Percentiles rank a stretch among this genome's conserved stretches.
These are phyloP conservation scores for Tuberolachnus salignus DNA, from an alignment of 2,888 invertebrate species.

Conservation along the genomic window DNA sequence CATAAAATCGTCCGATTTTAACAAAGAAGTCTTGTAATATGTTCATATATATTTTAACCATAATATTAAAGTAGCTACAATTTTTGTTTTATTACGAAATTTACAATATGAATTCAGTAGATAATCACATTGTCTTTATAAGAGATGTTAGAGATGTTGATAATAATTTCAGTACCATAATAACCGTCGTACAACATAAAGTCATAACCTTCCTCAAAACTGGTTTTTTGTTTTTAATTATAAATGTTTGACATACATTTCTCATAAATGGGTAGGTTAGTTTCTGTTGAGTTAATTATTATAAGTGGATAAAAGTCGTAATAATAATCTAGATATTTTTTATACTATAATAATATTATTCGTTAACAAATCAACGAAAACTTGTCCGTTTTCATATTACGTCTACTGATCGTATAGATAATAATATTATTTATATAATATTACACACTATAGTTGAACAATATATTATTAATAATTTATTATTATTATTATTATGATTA, in stretches of 20 bases:
- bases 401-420: background rate
- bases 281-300: background rate
- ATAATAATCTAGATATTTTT: background rate
- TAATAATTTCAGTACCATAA: background rate
- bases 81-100: no score
- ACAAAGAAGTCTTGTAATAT: no score
- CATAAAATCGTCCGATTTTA: no score
- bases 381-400: background rate
- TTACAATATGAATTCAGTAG: background rate
- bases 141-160: background rate
- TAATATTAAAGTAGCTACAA: no score
- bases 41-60: no score
- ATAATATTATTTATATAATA: background rate
- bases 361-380: background rate
- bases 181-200: no score
- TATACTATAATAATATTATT: background rate
- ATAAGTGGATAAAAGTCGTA: background rate
- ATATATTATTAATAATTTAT: no score
- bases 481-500: slow-evolving; percentile 16
- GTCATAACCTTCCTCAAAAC: slow-evolving; percentile 37
- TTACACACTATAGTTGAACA: background rate
- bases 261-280: slow-evolving; percentile 23
- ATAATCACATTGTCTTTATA: background rate
- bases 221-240: slow-evolving; percentile 5
- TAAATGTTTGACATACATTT: slow-evolving; percentile 29